phyloP scores from a whole-genome alignment of 2,797 vertebrate species.

The Borostomias antarcticus region DNA sequence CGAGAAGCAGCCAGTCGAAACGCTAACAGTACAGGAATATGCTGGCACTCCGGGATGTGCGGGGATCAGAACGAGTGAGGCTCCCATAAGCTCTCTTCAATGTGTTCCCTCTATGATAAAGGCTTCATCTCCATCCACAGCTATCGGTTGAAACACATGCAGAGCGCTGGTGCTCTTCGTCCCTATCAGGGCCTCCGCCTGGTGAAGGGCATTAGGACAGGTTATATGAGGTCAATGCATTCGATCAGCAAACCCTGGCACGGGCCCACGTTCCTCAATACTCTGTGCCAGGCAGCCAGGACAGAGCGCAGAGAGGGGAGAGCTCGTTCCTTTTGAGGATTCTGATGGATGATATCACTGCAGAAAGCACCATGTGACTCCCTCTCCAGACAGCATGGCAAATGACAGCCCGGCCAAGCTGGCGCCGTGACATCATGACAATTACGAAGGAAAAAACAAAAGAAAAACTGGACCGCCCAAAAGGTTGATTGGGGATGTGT shows the following conservation, averaged over 20 bases:
- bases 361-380: constrained; percentile 43
- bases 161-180: constrained; percentile 33
- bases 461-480: constrained; percentile 51
- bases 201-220: constrained; percentile 37
- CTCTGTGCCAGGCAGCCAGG: constrained; percentile 38
- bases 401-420: constrained; percentile 59
- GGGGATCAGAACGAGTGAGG: neutral
- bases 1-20: neutral
- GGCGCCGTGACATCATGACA: constrained; percentile 46
- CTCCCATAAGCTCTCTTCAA: constrained; percentile 10
- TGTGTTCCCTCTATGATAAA: constrained; percentile 49
- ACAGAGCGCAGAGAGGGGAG: neutral
- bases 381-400: constrained; percentile 60
- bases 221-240: constrained; percentile 51
- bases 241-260: constrained; percentile 43
- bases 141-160: constrained; percentile 52
- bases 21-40: neutral
- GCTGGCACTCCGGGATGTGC: neutral
- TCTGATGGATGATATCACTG: constrained; percentile 57
- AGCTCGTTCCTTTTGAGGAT: constrained; percentile 40
- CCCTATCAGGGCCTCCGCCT: constrained; percentile 40
- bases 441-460: constrained; percentile 54
- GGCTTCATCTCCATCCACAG: constrained; percentile 50
- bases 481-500: constrained; percentile 32
- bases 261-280: constrained; percentile 47